phyloP scores from a whole-genome alignment of 2,797 vertebrate genomes.

The Enteromius anoplus region DNA sequence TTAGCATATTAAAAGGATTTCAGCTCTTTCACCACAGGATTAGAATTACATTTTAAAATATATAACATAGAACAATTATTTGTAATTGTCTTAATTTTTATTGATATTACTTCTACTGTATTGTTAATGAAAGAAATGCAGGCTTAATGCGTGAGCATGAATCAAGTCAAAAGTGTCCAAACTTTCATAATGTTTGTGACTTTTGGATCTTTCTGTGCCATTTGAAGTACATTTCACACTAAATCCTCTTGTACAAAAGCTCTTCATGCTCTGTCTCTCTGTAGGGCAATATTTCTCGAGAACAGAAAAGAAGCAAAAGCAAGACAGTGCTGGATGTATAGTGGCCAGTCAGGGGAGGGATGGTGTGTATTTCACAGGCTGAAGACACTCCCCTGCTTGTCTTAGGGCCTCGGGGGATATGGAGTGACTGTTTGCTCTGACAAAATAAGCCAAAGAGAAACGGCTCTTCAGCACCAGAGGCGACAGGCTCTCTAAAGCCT shows the following conservation, averaged over 20 bases:
- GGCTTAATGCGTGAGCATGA: not conserved
- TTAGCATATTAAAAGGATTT: not conserved
- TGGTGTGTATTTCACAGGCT: conserved; percentile 10
- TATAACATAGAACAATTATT: not conserved
- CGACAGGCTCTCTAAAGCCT: conserved; percentile 7
- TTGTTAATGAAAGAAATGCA: not conserved
- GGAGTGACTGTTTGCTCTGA: conserved; percentile 33
- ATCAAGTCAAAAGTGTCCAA: not conserved
- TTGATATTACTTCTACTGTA: not conserved
- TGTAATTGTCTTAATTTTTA: not conserved
- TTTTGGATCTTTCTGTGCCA: not conserved
- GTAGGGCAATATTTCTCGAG: not conserved
- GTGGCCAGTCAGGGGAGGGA: conserved; percentile 6
- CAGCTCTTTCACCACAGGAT: not conserved
- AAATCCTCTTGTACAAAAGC: not conserved
- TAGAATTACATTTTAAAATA: not conserved
- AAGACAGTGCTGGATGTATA: not conserved
- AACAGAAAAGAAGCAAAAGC: not conserved
- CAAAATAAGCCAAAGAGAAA: conserved; percentile 43
- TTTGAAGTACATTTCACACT: not conserved
- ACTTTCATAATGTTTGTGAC: not conserved
- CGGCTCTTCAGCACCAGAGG: conserved; percentile 8
- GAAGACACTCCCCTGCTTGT: conserved; percentile 12
- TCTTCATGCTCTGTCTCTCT: not conserved
- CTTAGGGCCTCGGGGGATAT: not conserved